Evolutionary conservation across 2,797 vertebrate genomes (phyloP).

Genomic region (Sylvilagus floridanus): DNA sequence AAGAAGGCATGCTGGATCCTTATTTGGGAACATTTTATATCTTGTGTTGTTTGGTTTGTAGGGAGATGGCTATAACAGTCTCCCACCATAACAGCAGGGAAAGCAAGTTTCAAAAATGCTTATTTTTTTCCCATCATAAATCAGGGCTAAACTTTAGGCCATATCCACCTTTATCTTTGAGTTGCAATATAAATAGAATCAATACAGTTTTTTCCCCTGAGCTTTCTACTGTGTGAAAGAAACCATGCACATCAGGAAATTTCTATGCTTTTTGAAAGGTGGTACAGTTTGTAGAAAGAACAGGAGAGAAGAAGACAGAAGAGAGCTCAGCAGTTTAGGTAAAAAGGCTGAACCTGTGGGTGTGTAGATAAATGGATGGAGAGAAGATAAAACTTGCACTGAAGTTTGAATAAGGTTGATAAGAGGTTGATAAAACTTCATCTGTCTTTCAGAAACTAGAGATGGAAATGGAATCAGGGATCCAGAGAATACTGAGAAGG

Average conservation of each 20-base stretch:
- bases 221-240: neutral
- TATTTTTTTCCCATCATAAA: neutral
- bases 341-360: neutral
- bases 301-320: neutral
- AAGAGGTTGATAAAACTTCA: no score
- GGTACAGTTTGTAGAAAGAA: neutral
- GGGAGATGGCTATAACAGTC: neutral
- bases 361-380: neutral
- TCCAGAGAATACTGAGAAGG: neutral
- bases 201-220: neutral
- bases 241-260: neutral
- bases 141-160: neutral
- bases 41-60: neutral
- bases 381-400: neutral
- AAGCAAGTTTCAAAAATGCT: neutral
- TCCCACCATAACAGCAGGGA: neutral
- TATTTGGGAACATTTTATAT: neutral
- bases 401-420: no score
- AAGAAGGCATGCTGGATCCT: neutral
- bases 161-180: neutral
- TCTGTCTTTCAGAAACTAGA: neutral
- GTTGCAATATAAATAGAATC: neutral
- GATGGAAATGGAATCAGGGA: neutral
- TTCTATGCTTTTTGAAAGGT: neutral
- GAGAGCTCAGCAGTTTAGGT: neutral